Base-by-base conservation (phyloP, 2,888 invertebrate species). In the Andricus curvator region DNA sequence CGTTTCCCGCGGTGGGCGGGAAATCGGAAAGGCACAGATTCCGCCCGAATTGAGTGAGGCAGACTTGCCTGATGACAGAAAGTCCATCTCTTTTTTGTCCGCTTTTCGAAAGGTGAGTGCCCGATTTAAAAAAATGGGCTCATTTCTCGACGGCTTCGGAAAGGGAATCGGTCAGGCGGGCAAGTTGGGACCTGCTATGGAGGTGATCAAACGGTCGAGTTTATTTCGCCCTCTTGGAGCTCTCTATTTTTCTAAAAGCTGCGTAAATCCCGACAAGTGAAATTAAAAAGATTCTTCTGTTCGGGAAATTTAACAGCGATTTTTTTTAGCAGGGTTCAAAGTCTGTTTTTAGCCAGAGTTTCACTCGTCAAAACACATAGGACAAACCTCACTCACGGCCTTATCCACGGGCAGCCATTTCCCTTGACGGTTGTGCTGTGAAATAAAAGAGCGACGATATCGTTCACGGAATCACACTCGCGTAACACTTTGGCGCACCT, bases 321-420 rank as follows among this genome's bases (percentile, higher is more conserved):
- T 67, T 44, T 67, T 41, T 15, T 22, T 5, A 5, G 13, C 13
- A n/a, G n/a, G 11, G 41, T 29, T 17, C 15, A 15, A 15, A 20
- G n/a, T 67, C 11, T 9, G 15, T 70, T 51, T 22, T 4, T 17
- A 15, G 29, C 17, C 51, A 20, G 20, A 56, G 33, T n/a, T 74
- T 56, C 56, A 77, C 64, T 74, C 56, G 62, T 70, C 81, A 44
- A 79, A 74, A 70, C 51, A 83, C 65, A 82, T 44, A 77, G 68
- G 84, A 86, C 84, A 86, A 83, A 86, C 88, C 84, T 74, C 74
- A 74, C 37, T 56, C 74, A 70, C 56, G 56, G 68, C 17, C 68
- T 67, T 89, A 88, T 86, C 84, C 86, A 85, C 83, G 87, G 90
- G 90, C 90, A 90, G 90, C 90, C 90, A 90, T 90, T 90, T 90